Percentiles rank a stretch among this genome's conserved stretches.
Evolutionary conservation across 2,797 vertebrate genomes (phyloP).

Genomic region (Etheostoma perlongum): DNA sequence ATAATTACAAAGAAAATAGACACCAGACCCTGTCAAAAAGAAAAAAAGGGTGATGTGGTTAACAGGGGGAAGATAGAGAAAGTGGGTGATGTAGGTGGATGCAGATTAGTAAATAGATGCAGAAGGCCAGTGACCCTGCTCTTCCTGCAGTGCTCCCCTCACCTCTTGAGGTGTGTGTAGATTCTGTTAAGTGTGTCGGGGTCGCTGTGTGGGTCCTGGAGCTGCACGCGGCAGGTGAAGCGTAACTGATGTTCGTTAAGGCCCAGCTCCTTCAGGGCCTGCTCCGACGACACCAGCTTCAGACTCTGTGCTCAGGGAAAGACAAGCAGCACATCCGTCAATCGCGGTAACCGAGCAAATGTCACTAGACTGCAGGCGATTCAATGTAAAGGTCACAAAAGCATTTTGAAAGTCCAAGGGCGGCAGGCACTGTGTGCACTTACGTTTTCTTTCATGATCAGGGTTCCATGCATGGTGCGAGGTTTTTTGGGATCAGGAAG

Average conservation of each 20-base stretch:
- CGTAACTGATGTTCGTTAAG: conserved; percentile 95
- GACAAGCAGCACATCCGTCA: background rate
- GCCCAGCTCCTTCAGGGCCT: conserved; percentile 96
- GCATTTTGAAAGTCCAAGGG: background rate
- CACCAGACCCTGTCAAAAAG: too few relatives aligned
- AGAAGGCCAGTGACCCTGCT: background rate
- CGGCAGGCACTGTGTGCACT: conserved; percentile 62
- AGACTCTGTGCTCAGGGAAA: conserved; percentile 83
- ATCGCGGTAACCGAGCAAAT: background rate
- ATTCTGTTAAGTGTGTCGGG: conserved; percentile 89
- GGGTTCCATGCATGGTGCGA: conserved; percentile 93
- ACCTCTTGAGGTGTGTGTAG: conserved; percentile 95
- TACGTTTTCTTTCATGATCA: conserved; percentile 98
- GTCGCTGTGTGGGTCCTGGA: conserved; percentile 94
- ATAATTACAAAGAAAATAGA: background rate
- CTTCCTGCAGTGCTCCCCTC: conserved; percentile 7
- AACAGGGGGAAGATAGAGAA: background rate
- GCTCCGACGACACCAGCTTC: conserved; percentile 93
- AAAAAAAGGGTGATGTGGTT: background rate
- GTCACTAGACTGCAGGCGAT: background rate
- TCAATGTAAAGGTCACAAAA: background rate
- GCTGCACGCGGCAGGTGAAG: conserved; percentile 95
- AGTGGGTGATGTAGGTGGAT: background rate
- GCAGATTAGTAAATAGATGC: background rate
- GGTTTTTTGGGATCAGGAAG: conserved; percentile 92